Percentiles rank a stretch among this genome's conserved stretches.
Conservation (phyloP, 2,888 invertebrate genomes). For the Eristalinus aeneus region DNA sequence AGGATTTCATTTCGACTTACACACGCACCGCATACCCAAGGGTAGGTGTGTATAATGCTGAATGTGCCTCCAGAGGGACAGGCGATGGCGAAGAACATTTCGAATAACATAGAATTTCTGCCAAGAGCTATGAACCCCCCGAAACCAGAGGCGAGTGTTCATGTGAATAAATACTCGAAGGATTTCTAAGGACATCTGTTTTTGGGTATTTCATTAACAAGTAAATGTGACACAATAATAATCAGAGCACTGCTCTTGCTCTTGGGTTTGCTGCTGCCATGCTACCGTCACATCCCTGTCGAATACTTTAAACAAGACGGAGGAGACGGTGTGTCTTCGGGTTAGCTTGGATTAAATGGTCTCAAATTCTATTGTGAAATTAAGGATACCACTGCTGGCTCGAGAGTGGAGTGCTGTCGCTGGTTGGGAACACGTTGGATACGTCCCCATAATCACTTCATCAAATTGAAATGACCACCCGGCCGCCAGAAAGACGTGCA, state of each 20-base stretch:
- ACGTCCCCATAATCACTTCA: conserved; percentile 67
- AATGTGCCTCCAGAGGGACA: conserved; percentile 22
- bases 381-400: conserved; percentile 29
- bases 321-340: conserved; percentile 53
- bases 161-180: conserved; percentile 61
- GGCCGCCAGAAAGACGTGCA: conserved; percentile 41
- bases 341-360: conserved; percentile 63
- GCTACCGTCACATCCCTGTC: background rate
- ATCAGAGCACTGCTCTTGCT: conserved; percentile 38
- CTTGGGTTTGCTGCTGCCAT: background rate
- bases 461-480: conserved; percentile 68
- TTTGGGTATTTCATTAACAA: conserved; percentile 70
- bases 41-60: conserved; percentile 21
- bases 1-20: conserved; percentile 58
- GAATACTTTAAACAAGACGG: conserved; percentile 47
- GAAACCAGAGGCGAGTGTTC: conserved; percentile 23
- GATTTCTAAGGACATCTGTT: conserved; percentile 67
- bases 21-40: conserved; percentile 24
- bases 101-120: conserved; percentile 46
- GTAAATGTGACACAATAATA: conserved; percentile 70
- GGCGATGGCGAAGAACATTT: background rate
- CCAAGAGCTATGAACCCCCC: conserved; percentile 24
- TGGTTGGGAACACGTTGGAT: conserved; percentile 50
- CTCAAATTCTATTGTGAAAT: conserved; percentile 58
- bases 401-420: conserved; percentile 1